phyloP scores from a whole-genome alignment of 2,888 invertebrate species.

The Tetropium fuscum region DNA sequence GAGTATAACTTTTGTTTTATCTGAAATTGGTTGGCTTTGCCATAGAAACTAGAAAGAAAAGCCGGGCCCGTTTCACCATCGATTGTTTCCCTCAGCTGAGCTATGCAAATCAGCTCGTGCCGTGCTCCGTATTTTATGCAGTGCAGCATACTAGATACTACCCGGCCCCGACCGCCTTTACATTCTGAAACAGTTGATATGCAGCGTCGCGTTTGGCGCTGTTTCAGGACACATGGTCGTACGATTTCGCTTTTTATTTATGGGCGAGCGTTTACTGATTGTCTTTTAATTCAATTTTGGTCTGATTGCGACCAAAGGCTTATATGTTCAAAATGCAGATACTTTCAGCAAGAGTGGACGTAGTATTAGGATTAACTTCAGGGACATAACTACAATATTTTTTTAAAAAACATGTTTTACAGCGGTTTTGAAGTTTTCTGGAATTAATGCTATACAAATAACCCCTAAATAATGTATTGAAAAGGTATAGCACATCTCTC shows the following conservation, averaged over 20 bases:
- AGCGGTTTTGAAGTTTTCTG: too few species aligned
- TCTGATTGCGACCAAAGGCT: too few species aligned
- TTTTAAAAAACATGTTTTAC: too few species aligned
- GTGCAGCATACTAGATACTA: slow-evolving; percentile 49
- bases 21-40: slow-evolving; percentile 21
- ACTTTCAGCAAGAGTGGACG: too few species aligned
- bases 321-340: too few species aligned
- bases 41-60: slow-evolving; percentile 44
- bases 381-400: too few species aligned
- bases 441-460: too few species aligned
- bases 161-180: slow-evolving; percentile 48
- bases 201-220: slow-evolving; percentile 46
- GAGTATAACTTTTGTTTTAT: slow-evolving; percentile 22
- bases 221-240: slow-evolving; percentile 40
- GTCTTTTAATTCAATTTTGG: slow-evolving; percentile 9
- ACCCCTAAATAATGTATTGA: too few species aligned
- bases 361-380: too few species aligned
- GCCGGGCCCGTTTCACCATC: slow-evolving; percentile 53
- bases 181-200: slow-evolving; percentile 50
- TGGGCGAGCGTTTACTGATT: slow-evolving; percentile 18
- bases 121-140: slow-evolving; percentile 67
- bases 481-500: too few species aligned
- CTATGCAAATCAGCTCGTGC: slow-evolving; percentile 66
- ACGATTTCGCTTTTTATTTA: slow-evolving; percentile 41
- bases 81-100: slow-evolving; percentile 67